A percentile compares a stretch with the other conserved stretches of the same genome.
Conservation (phyloP, 64 coral and sea anemone genomes). For the Platygyra sinensis region DNA sequence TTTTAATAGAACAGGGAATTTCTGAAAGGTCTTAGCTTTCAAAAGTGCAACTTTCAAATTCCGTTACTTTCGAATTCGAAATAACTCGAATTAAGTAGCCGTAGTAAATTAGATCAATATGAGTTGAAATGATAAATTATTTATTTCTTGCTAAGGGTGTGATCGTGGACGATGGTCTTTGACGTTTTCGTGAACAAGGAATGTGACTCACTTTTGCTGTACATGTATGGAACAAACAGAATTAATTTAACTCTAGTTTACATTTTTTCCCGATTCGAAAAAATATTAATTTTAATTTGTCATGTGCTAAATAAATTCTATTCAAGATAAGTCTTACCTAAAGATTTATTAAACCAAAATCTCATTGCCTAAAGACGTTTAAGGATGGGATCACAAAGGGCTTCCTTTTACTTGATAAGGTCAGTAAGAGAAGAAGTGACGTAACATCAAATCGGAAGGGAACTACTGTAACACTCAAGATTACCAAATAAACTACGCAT, state of each 20-base stretch:
- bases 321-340: no score
- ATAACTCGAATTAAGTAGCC: background rate
- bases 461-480: background rate
- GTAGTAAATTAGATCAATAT: background rate
- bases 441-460: background rate
- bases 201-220: no score
- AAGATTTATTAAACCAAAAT: no score
- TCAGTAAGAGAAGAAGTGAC: background rate
- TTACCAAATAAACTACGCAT: background rate
- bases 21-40: no score
- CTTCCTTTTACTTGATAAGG: background rate
- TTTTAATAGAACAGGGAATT: no score
- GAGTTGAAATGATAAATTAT: background rate
- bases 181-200: background rate
- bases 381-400: no score
- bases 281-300: no score
- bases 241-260: no score
- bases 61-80: background rate
- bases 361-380: no score
- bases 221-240: no score
- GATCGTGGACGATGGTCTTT: background rate
- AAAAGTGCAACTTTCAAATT: background rate
- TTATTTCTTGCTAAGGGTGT: background rate
- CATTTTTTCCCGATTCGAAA: no score
- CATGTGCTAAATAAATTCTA: no score